Percentiles rank a stretch among this genome's conserved stretches.
phyloP scores from a whole-genome alignment of 2,888 invertebrate genomes.

The Silvanus unidentatus region DNA sequence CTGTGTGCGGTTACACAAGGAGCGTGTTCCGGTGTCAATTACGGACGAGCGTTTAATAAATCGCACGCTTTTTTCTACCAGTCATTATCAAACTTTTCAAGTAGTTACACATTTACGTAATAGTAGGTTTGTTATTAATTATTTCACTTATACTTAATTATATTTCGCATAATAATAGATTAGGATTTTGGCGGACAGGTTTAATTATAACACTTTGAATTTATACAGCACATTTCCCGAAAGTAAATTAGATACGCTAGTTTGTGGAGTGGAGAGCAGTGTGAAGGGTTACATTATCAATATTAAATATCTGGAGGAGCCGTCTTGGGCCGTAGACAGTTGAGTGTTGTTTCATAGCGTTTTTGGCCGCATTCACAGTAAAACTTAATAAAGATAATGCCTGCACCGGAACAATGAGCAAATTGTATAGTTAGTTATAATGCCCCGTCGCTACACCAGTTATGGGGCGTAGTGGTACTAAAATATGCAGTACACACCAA shows the following conservation, averaged over 20 bases:
- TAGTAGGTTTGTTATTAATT: no score
- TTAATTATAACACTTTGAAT: conserved; percentile 34
- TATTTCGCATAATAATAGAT: conserved; percentile 10
- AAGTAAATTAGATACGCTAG: conserved; percentile 34
- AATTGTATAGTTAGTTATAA: conserved; percentile 41
- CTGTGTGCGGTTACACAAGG: background rate
- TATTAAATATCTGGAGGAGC: conserved; percentile 39
- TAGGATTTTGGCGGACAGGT: conserved; percentile 24
- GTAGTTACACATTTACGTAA: no score
- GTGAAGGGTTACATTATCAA: conserved; percentile 40
- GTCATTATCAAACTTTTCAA: no score
- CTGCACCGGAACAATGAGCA: conserved; percentile 43
- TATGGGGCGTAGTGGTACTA: conserved; percentile 12
- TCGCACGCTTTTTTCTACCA: no score
- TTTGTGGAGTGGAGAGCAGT: conserved; percentile 28
- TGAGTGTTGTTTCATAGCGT: conserved; percentile 35
- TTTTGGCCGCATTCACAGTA: conserved; percentile 32
- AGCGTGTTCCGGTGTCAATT: no score
- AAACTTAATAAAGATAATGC: conserved; percentile 45
- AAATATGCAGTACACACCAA: background rate
- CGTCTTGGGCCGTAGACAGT: conserved; percentile 35
- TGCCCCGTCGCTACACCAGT: conserved; percentile 13
- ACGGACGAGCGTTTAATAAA: no score
- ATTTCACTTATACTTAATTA: no score
- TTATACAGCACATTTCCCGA: conserved; percentile 33